A percentile compares a stretch with the other conserved stretches of the same genome.
These are phyloP conservation scores for Trematomus bernacchii DNA, from an alignment of 2,797 vertebrate genomes.

Conservation along the genomic window DNA sequence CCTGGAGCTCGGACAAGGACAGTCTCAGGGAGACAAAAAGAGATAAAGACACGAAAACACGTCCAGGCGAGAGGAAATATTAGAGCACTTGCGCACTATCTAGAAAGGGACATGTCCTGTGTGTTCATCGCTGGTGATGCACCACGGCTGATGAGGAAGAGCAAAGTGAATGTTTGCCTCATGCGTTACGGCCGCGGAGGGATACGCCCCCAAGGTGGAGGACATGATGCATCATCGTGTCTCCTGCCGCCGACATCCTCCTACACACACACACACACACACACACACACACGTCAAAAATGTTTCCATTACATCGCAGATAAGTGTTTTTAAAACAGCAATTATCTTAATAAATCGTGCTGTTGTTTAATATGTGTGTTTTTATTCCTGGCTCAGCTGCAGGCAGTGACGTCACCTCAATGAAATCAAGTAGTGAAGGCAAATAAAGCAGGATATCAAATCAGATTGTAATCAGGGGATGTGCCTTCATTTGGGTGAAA, in stretches of 20 bases:
- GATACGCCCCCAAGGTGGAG: conserved; percentile 64
- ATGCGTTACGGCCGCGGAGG: conserved; percentile 47
- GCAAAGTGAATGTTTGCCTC: background rate
- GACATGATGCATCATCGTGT: conserved; percentile 31
- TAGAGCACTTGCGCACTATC: background rate
- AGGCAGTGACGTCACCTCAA: conserved; percentile 14
- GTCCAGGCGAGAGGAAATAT: background rate
- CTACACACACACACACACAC: background rate
- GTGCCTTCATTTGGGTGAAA: background rate
- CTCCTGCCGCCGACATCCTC: conserved; percentile 25
- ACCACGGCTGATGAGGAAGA: conserved; percentile 52
- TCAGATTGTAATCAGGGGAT: conserved; percentile 27
- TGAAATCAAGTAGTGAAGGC: conserved; percentile 16
- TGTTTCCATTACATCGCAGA: background rate
- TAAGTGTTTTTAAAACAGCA: background rate
- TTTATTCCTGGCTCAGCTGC: background rate
- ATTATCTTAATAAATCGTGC: background rate
- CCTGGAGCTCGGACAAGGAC: conserved; percentile 35
- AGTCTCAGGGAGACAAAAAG: background rate
- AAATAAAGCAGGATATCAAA: conserved; percentile 46
- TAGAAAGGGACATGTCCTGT: conserved; percentile 39
- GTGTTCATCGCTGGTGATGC: conserved; percentile 39
- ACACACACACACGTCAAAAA: background rate
- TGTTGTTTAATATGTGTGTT: background rate
- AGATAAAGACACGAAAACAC: background rate